Conservation (phyloP, 2,888 invertebrate genomes). For the Pycnomerus fuliginosus region DNA sequence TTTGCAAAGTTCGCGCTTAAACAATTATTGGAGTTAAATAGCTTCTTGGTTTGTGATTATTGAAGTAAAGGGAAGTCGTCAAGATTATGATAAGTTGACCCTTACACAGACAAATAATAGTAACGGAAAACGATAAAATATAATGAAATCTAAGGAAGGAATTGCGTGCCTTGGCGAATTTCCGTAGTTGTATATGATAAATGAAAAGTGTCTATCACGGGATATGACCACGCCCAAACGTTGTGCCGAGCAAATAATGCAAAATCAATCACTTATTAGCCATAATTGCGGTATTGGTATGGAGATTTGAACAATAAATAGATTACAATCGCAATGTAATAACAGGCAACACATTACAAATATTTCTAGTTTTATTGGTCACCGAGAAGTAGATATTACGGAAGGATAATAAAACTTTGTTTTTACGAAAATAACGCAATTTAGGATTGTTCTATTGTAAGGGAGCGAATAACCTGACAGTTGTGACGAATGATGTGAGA, state of each 20-base stretch:
- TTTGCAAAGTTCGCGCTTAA: constrained; percentile 14
- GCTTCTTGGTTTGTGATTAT: constrained; percentile 7
- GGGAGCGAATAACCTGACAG: constrained; percentile 23
- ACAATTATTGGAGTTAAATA: constrained; percentile 13
- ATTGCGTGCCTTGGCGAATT: constrained; percentile 24
- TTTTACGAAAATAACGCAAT: constrained; percentile 19
- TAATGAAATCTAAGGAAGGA: constrained; percentile 25
- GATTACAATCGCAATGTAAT: constrained; percentile 2
- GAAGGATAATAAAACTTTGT: constrained; percentile 11
- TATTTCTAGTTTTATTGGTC: no score
- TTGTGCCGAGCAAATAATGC: constrained; percentile 15
- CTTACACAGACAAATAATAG: constrained; percentile 19
- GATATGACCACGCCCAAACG: constrained; percentile 15
- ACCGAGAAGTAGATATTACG: constrained; percentile 6
- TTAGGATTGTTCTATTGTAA: constrained; percentile 23
- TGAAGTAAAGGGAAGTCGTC: constrained; percentile 10
- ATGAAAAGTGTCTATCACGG: constrained; percentile 16
- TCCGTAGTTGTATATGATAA: constrained; percentile 22
- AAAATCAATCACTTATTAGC: constrained; percentile 17
- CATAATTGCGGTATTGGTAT: constrained; percentile 6
- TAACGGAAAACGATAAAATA: constrained; percentile 20
- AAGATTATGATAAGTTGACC: constrained; percentile 14
- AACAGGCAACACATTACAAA: no score
- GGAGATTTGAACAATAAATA: constrained; percentile 6
- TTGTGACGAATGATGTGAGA: constrained; percentile 25